phyloP scores from a whole-genome alignment of 2,113 vertebrate species.

The Gallinago jamesoni region DNA sequence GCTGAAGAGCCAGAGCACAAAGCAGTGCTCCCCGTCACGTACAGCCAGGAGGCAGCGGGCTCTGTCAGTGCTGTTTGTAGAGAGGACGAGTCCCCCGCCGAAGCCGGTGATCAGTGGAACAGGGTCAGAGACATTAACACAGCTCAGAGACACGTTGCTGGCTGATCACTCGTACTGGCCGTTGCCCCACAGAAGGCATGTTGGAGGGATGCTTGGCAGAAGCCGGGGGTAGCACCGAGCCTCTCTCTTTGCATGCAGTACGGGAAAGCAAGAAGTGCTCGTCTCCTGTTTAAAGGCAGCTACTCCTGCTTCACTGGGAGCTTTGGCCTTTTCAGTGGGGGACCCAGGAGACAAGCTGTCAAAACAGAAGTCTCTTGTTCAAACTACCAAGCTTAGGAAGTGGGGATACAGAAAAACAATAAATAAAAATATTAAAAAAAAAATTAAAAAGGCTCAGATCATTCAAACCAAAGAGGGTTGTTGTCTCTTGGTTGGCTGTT shows the following conservation, averaged over 20 bases:
- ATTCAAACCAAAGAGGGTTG: neutral
- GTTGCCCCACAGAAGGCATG: conserved; percentile 5
- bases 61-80: neutral
- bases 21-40: neutral
- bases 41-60: neutral
- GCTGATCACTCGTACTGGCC: neutral
- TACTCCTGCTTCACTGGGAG: conserved; percentile 69
- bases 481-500: neutral
- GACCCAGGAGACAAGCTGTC: conserved; percentile 74
- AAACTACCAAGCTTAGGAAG: conserved; percentile 40
- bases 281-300: conserved; percentile 64
- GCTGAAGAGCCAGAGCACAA: neutral
- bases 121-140: neutral
- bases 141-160: neutral
- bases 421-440: neutral
- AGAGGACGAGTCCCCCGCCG: neutral
- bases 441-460: neutral
- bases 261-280: conserved; percentile 38
- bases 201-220: neutral
- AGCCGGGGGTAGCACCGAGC: neutral
- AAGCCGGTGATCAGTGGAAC: neutral
- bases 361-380: conserved; percentile 70
- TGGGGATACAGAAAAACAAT: neutral
- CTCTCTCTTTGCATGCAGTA: conserved; percentile 68
- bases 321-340: conserved; percentile 75